Evolutionary conservation across 1,140 invertebrate genomes (phyloP).

Genomic region (Sitophilus oryzae): DNA sequence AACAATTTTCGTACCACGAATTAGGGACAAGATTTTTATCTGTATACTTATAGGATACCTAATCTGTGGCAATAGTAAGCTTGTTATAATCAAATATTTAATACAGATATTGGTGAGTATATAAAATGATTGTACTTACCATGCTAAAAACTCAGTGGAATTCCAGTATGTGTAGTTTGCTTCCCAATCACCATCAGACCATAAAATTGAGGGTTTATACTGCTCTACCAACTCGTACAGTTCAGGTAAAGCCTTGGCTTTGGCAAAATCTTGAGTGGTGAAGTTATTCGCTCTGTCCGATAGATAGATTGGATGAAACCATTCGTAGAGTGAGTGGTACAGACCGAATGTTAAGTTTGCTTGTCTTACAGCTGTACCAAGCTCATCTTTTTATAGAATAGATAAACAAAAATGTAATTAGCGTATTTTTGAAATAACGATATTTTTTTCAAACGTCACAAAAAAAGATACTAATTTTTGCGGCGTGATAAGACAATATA

Average conservation of each 20-base stretch:
- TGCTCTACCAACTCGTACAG: constrained; percentile 64
- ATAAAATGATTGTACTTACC: constrained; percentile 45
- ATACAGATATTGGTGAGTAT: neutral
- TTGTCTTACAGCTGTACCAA: constrained; percentile 64
- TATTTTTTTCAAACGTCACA: no score
- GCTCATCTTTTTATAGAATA: constrained; percentile 57
- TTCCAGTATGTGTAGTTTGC: constrained; percentile 75
- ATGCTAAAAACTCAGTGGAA: constrained; percentile 75
- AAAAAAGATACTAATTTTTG: no score
- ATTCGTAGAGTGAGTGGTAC: constrained; percentile 87
- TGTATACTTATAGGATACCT: no score
- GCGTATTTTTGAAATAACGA: no score
- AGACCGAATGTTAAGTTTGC: constrained; percentile 71
- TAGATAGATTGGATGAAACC: constrained; percentile 83
- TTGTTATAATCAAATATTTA: constrained; percentile 59
- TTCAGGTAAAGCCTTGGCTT: constrained; percentile 67
- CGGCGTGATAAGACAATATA: no score
- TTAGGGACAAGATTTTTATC: no score
- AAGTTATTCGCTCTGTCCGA: constrained; percentile 66
- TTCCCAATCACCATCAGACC: constrained; percentile 93
- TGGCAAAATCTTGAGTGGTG: constrained; percentile 59
- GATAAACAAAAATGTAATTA: neutral
- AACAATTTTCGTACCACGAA: no score
- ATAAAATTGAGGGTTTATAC: constrained; percentile 85
- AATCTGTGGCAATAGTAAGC: no score